Evolutionary conservation across 2,113 vertebrate species (phyloP), one percentile per base, ranked within the genome.

Genomic region (Thalassoma bifasciatum): DNA sequence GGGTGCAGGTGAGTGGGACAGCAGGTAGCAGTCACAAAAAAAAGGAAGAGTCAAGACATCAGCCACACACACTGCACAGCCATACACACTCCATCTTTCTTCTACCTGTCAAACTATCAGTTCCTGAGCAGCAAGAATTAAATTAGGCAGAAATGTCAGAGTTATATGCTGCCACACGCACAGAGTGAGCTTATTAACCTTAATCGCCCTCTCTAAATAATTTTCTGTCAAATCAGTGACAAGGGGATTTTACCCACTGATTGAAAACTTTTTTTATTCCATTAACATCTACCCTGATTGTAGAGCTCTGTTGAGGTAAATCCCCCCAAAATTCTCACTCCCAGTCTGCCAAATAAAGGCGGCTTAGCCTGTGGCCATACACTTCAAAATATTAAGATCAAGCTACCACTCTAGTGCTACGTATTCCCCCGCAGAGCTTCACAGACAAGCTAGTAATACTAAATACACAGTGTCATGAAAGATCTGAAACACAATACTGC

Each of bases 131-230:
- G 44, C 2, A 13, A 26, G 52, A 42, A 42, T 63, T 72, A 81
- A 71, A 86, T 75, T 73, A 75, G 64, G 30, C 62, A 44, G 46
- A 72, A n/a, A 72, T 75, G 79, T 59, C 72, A 63, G 46, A 46
- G 53, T 77, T 59, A 79, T 66, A 38, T 81, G 49, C 72, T 30
- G 74, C 49, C 67, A 53, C 71, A 51, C 44, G 46, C 52, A 70
- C 12, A 70, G 10, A 78, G 62, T 50, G 10, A 56, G 66, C 67
- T 75, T 60, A 69, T 86, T 81, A 83, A 83, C 75, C 63, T 73
- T 52, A 52, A 81, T 81, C 13, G 24, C 17, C 21, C 24, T 68
- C 44, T 46, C 44, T 6, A 46, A 46, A 46, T 46, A 46, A 46
- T 46, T 46, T 46, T 46, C 44, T 19, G 44, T 71, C 21, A 0